Conservation (phyloP, 2,113 vertebrate genomes). For the Microtus richardsoni region DNA sequence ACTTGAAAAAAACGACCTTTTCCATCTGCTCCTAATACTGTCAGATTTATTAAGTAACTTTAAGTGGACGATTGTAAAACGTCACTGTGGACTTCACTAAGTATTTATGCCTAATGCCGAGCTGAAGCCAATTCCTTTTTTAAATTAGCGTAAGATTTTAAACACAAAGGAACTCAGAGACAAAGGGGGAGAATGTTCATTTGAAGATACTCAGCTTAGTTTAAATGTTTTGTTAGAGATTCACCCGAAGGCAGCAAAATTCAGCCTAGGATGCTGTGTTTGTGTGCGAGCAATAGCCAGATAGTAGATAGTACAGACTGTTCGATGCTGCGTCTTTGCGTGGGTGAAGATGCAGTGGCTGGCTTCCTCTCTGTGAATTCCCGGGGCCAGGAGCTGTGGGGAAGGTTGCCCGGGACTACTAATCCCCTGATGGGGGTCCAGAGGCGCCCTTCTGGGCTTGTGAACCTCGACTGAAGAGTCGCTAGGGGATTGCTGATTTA, state of each 20-base stretch:
- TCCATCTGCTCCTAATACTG: constrained; percentile 65
- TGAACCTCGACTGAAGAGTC: constrained; percentile 19
- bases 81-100: constrained; percentile 65
- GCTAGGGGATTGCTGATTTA: constrained; percentile 72
- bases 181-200: background rate
- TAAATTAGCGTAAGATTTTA: background rate
- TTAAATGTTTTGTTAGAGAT: constrained; percentile 60
- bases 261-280: background rate
- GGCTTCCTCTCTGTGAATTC: background rate
- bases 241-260: constrained; percentile 8
- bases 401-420: background rate
- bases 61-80: constrained; percentile 74
- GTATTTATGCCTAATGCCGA: constrained; percentile 51
- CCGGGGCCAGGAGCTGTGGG: background rate
- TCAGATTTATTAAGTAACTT: constrained; percentile 71
- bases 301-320: background rate
- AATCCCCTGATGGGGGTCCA: constrained; percentile 39
- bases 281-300: background rate
- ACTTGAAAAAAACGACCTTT: constrained; percentile 44
- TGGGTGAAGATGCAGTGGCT: constrained; percentile 19
- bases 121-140: constrained; percentile 20
- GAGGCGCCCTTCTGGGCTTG: constrained; percentile 59
- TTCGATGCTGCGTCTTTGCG: background rate
- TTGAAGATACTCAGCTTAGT: constrained; percentile 3
- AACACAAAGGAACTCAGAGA: background rate